phyloP scores from a whole-genome alignment of 2,113 vertebrate genomes.

The Rostratula benghalensis region DNA sequence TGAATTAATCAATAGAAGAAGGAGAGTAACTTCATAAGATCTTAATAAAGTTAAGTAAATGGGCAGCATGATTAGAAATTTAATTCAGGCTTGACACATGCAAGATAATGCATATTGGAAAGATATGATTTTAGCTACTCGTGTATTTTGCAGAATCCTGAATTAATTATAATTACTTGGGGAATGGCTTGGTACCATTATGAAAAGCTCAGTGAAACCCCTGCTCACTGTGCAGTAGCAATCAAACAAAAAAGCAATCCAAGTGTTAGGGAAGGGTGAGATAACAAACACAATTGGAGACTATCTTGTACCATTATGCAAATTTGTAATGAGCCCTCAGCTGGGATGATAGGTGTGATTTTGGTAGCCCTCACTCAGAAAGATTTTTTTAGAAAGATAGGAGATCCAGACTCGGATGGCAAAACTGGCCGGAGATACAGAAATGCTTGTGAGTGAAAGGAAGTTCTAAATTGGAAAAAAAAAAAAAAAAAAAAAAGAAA shows the following conservation, averaged over 20 bases:
- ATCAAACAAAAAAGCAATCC: background rate
- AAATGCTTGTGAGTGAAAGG: background rate
- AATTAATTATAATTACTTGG: slow-evolving; percentile 10
- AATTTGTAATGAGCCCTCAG: background rate
- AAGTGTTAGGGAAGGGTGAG: background rate
- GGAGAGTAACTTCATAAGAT: slow-evolving; percentile 17
- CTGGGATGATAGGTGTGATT: background rate
- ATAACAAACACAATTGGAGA: background rate
- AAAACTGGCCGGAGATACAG: background rate
- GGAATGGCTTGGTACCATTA: background rate
- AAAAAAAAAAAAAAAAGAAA: background rate
- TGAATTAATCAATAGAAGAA: slow-evolving; percentile 13
- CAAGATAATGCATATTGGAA: slow-evolving; percentile 8
- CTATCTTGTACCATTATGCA: background rate
- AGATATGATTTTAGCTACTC: background rate
- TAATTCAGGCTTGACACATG: slow-evolving; percentile 35
- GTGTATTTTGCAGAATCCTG: background rate
- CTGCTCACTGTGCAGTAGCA: background rate
- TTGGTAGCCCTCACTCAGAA: background rate
- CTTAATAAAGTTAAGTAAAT: slow-evolving; percentile 48
- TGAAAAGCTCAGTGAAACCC: background rate
- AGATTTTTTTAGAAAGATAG: background rate
- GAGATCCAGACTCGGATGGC: background rate
- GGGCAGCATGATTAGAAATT: slow-evolving; percentile 37
- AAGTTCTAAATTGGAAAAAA: background rate